Evolutionary conservation across 2,888 invertebrate genomes (phyloP), one percentile per base, ranked within the genome.

Genomic region (Diaperis boleti): DNA sequence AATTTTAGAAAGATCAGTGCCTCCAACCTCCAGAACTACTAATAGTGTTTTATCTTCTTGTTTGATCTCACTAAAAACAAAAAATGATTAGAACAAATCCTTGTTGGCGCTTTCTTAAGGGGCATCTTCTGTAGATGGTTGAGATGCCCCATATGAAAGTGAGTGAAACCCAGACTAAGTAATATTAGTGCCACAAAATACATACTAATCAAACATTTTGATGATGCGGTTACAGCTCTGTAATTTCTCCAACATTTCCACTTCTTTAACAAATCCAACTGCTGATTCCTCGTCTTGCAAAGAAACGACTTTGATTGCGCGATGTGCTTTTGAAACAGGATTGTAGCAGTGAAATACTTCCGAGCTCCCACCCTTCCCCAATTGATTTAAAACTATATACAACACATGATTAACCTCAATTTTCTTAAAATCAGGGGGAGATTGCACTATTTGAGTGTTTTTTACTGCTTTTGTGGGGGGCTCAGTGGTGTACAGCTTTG

Each of bases 21-120:
- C 95, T 0, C 98, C 98, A 77, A 91, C 90, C 83, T 98, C 98
- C 89, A 98, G 87, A 14, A 98, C 92, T 72, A 98, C 87, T 62
- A 90, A 90, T 62, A 98, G 84, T 69, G 86, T 84, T 60, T 88
- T 87, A 65, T 87, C 85, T 14, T 82, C 81, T 39, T 86, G 83
- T 69, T 86, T 79, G 67, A 90, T 89, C 80, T 95, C 92, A 82
- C 95, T 95, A 13, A 33, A 33, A 33, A 2, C 1, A 11, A 33
- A 33, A 33, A 4, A 22, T 22, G 22, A 22, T 6, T 22, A 22
- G 5, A 59, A 50, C 14, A 17, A 17, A 37, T 22, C 7, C 5
- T 22, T 6, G 22, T 6, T 22, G 22, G 22, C 22, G 22, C 22
- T 22, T 33, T 33, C 3, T 10, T n/a, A n/a, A n/a, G n/a, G n/a